A percentile compares a stretch with the other conserved stretches of the same genome.
These are phyloP conservation scores for Chionis minor DNA, from an alignment of 2,113 vertebrate genomes.

Conservation along the genomic window DNA sequence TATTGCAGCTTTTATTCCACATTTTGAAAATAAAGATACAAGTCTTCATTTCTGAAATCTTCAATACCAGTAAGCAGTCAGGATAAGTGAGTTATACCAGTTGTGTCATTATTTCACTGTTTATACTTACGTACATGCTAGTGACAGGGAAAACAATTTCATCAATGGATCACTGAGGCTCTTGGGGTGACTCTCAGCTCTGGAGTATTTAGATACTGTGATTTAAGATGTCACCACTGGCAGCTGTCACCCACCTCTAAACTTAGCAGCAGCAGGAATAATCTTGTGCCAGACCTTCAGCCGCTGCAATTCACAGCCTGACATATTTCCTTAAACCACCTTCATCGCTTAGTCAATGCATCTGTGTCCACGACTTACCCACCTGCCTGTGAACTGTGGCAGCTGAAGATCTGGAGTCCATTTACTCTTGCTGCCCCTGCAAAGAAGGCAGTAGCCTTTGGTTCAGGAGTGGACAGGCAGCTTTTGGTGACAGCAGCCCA, in stretches of 20 bases:
- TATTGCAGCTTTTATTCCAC: not conserved
- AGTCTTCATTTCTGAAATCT: not conserved
- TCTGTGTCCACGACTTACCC: not conserved
- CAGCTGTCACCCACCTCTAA: slow-evolving; percentile 56
- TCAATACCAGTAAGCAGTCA: not conserved
- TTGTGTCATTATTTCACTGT: not conserved
- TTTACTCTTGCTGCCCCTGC: not conserved
- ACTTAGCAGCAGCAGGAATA: slow-evolving; percentile 45
- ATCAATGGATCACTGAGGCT: not conserved
- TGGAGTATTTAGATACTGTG: slow-evolving; percentile 4
- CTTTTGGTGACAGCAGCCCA: not conserved
- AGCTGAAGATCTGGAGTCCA: not conserved
- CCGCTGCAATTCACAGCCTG: slow-evolving; percentile 1
- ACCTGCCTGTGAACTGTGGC: not conserved
- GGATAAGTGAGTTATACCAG: not conserved
- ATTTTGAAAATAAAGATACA: not conserved
- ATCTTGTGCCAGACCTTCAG: slow-evolving; percentile 31
- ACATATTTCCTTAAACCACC: slow-evolving; percentile 49
- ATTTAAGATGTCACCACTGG: slow-evolving; percentile 39
- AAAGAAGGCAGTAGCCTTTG: not conserved
- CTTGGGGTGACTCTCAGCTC: not conserved
- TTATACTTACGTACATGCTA: not conserved
- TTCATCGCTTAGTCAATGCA: not conserved
- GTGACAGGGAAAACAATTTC: not conserved
- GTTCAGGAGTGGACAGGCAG: not conserved